Percentiles rank a stretch among this genome's conserved stretches.
phyloP scores from a whole-genome alignment of 2,113 vertebrate genomes.

The Psilopogon haemacephalus region DNA sequence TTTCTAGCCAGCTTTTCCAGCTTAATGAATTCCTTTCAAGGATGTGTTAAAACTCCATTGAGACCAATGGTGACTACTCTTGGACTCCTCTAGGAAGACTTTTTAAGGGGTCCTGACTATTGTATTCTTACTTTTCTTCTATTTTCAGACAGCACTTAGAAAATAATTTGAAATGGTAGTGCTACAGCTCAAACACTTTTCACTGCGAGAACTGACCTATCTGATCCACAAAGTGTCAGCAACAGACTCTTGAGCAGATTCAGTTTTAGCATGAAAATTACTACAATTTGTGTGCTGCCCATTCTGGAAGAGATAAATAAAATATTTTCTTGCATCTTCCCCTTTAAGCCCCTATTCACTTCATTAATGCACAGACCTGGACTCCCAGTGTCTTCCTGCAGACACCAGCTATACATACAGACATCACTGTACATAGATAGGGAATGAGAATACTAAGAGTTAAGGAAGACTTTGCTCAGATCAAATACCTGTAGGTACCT shows the following conservation, averaged over 20 bases:
- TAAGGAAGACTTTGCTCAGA: background rate
- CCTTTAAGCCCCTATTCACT: background rate
- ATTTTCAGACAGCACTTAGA: conserved; percentile 6
- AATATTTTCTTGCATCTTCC: background rate
- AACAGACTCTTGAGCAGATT: background rate
- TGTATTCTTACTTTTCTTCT: conserved; percentile 29
- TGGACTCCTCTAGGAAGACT: conserved; percentile 13
- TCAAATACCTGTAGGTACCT: background rate
- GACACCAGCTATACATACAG: background rate
- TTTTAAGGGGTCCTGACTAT: background rate
- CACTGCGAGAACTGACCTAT: background rate
- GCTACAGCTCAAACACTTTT: background rate
- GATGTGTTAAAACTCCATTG: conserved; percentile 31
- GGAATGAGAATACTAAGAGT: background rate
- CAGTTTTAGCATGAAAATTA: background rate
- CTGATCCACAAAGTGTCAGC: background rate
- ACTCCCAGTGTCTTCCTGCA: background rate
- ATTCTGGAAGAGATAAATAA: background rate
- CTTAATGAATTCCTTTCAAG: conserved; percentile 63
- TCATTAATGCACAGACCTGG: background rate
- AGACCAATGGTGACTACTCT: conserved; percentile 49
- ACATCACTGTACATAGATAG: background rate
- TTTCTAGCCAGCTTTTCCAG: conserved; percentile 49
- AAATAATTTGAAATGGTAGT: background rate
- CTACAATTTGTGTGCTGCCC: background rate